Percentiles rank a stretch among this genome's conserved stretches.
phyloP scores from a whole-genome alignment of 2,797 vertebrate species.

The Cygnus olor region DNA sequence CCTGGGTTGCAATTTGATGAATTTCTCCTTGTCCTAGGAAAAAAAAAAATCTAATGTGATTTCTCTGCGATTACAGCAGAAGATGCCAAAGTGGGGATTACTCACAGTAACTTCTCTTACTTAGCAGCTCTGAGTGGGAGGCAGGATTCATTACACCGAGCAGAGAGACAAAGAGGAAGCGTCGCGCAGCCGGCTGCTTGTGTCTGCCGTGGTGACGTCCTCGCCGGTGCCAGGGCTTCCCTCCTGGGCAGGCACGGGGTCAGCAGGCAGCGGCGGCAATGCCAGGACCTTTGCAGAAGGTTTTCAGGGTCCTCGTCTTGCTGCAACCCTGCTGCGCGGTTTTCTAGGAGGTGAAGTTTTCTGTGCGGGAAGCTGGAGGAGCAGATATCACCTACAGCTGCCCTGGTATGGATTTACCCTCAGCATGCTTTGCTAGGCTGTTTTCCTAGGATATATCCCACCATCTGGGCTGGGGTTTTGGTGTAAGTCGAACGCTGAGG shows the following conservation, averaged over 20 bases:
- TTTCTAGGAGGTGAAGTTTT: neutral
- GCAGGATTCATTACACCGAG: constrained; percentile 68
- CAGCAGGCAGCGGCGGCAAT: neutral
- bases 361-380: neutral
- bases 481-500: neutral
- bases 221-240: neutral
- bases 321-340: neutral
- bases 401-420: neutral
- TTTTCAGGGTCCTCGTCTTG: neutral
- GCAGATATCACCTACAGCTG: neutral
- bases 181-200: constrained; percentile 9
- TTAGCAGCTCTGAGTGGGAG: constrained; percentile 69
- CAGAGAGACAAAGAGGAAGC: constrained; percentile 54
- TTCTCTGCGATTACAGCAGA: constrained; percentile 62
- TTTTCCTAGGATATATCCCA: neutral
- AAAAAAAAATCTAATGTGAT: constrained; percentile 58
- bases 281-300: neutral
- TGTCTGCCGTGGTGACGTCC: constrained; percentile 6
- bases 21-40: constrained; percentile 48
- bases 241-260: neutral
- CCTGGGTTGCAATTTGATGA: constrained; percentile 68
- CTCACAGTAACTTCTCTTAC: constrained; percentile 71
- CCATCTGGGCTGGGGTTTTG: neutral
- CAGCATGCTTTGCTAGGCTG: neutral
- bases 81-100: constrained; percentile 55